These are phyloP conservation scores for Nannoperca australis DNA, from an alignment of 2,797 vertebrate species.

Conservation along the genomic window DNA sequence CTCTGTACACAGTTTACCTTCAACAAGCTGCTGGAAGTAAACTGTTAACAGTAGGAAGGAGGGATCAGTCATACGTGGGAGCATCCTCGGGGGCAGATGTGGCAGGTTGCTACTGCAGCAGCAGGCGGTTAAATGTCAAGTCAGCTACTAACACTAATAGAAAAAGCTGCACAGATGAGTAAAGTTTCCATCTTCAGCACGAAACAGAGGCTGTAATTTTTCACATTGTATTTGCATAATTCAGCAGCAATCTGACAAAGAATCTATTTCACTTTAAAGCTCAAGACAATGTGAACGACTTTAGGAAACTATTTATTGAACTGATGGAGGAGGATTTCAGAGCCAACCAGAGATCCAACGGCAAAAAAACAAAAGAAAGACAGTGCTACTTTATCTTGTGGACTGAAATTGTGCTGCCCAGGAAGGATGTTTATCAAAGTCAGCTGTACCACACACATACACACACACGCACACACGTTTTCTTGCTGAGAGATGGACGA, in stretches of 20 bases:
- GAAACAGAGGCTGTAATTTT: background rate
- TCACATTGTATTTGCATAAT: background rate
- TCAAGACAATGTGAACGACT: background rate
- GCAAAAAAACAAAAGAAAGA: background rate
- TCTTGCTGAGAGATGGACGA: background rate
- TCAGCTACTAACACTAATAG: background rate
- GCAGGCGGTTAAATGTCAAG: background rate
- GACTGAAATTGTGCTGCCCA: background rate
- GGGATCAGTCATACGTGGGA: constrained; percentile 19
- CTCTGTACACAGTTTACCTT: constrained; percentile 63
- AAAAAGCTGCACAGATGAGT: background rate
- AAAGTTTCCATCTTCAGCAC: rapidly evolving
- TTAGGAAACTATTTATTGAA: background rate
- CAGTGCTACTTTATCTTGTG: background rate
- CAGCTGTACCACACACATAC: background rate
- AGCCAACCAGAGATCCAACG: background rate
- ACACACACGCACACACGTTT: background rate
- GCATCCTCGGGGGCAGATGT: background rate
- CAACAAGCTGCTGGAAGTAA: constrained; percentile 53
- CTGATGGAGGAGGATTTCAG: background rate
- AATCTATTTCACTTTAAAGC: background rate
- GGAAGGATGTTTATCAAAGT: background rate
- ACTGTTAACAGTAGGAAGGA: constrained; percentile 43
- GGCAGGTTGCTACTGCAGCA: background rate
- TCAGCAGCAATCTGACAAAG: background rate